These are phyloP conservation scores for Palythoa caribaeorum DNA, from an alignment of 92 coral and sea anemone species.

Conservation along the genomic window DNA sequence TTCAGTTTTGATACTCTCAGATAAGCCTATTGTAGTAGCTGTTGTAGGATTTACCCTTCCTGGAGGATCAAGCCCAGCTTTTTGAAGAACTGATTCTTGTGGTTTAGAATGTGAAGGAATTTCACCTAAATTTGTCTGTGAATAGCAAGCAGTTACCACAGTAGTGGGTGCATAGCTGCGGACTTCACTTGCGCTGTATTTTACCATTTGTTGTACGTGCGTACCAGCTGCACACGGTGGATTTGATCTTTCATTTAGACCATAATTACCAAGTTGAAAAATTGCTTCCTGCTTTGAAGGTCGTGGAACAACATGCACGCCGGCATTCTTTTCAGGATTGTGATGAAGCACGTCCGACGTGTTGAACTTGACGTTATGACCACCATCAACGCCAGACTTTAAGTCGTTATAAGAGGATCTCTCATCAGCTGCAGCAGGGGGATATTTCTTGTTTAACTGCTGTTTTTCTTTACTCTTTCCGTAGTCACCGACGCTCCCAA, in stretches of 20 bases:
- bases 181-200: background rate
- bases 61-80: conserved; percentile 12
- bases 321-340: background rate
- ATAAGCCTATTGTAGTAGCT: background rate
- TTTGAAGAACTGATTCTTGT: background rate
- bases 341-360: background rate
- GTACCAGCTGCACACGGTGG: background rate
- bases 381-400: no score
- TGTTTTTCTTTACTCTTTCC: no score
- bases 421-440: no score
- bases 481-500: background rate
- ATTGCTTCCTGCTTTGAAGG: background rate
- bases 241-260: background rate
- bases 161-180: background rate
- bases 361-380: no score
- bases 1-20: background rate
- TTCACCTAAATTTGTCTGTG: background rate
- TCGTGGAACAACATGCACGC: background rate
- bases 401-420: no score
- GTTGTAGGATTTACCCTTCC: background rate
- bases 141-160: background rate
- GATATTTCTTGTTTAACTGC: no score
- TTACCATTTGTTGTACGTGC: no score
- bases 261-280: background rate
- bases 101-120: background rate